Percentiles rank a stretch among this genome's conserved stretches.
phyloP scores from a whole-genome alignment of 2,113 vertebrate genomes.

The Macrotis lagotis region DNA sequence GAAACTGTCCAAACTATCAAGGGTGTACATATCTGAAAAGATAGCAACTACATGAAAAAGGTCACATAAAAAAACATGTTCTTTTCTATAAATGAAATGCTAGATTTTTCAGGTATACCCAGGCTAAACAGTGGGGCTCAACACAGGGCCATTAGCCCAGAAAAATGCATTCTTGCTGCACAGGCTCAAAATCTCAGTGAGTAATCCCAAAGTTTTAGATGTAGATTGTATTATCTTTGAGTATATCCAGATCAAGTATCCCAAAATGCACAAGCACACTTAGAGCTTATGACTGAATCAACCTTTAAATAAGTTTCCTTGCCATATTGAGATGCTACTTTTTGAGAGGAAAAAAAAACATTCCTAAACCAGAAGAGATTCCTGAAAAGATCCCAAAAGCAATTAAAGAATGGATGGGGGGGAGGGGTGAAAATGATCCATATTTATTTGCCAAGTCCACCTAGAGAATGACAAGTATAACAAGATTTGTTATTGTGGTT shows the following conservation, averaged over 20 bases:
- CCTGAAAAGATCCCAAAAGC: neutral
- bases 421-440: too few species aligned
- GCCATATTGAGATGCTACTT: neutral
- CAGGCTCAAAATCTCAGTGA: neutral
- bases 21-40: neutral
- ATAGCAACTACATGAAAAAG: neutral
- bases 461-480: too few species aligned
- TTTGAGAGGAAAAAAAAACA: neutral
- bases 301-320: neutral
- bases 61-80: neutral
- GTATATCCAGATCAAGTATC: neutral
- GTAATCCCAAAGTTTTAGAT: neutral
- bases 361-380: neutral
- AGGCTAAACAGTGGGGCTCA: neutral
- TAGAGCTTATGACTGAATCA: neutral
- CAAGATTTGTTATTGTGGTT: too few species aligned
- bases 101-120: neutral
- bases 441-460: too few species aligned
- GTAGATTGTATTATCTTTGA: neutral
- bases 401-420: neutral
- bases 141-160: neutral
- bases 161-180: neutral
- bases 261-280: neutral
- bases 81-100: neutral
- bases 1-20: neutral